phyloP scores from a whole-genome alignment of 2,888 invertebrate species.

The Mesoligia furuncula region DNA sequence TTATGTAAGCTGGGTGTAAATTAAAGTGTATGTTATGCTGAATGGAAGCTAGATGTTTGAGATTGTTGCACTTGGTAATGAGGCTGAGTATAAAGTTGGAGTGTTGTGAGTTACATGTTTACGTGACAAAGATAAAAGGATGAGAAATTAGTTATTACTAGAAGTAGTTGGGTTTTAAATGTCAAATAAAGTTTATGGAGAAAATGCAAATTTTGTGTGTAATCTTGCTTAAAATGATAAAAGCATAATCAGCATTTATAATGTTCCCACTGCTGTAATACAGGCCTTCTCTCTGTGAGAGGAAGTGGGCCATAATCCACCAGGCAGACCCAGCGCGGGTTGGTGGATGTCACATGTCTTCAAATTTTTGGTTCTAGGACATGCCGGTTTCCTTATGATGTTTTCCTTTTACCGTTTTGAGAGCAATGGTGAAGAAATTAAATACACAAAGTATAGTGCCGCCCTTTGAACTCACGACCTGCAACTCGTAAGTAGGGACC shows the following conservation, averaged over 20 bases:
- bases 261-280: not conserved
- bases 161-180: not conserved
- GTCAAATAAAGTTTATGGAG: not conserved
- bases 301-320: not conserved
- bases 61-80: slow-evolving; percentile 19
- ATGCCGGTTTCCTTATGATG: no score
- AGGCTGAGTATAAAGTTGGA: not conserved
- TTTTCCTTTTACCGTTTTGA: no score
- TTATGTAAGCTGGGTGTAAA: slow-evolving; percentile 27
- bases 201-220: not conserved
- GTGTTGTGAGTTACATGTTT: not conserved
- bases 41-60: slow-evolving; percentile 26
- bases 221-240: not conserved
- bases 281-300: not conserved
- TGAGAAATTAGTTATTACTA: not conserved
- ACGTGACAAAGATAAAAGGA: not conserved
- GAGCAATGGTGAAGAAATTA: no score
- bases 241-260: not conserved
- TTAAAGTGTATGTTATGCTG: slow-evolving; percentile 30
- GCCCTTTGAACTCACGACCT: no score
- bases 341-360: not conserved
- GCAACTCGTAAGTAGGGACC: no score
- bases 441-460: no score
- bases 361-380: no score
- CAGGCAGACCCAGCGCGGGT: not conserved